phyloP scores from a whole-genome alignment of 2,797 vertebrate genomes.

The Eutrigla gurnardus region DNA sequence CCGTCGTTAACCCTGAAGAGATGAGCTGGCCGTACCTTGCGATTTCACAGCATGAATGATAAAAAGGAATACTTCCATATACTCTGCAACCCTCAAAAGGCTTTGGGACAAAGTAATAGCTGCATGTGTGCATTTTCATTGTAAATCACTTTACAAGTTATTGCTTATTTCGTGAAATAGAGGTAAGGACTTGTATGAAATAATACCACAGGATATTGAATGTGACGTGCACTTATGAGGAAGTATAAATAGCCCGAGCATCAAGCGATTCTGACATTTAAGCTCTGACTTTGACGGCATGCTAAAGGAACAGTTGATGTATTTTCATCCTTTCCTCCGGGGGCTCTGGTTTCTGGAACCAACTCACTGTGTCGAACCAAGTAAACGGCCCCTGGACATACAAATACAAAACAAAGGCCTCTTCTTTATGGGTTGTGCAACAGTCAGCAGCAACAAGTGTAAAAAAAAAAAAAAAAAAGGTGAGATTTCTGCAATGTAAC shows the following conservation, averaged over 20 bases:
- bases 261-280: conserved; percentile 18
- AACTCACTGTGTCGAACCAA: neutral
- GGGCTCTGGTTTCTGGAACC: neutral
- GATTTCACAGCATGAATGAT: conserved; percentile 76
- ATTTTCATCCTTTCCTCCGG: neutral
- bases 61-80: conserved; percentile 19
- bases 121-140: conserved; percentile 44
- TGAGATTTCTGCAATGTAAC: conserved; percentile 24
- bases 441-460: conserved; percentile 61
- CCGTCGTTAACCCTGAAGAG: conserved; percentile 48
- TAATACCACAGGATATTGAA: conserved; percentile 45
- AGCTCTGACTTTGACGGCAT: conserved; percentile 12
- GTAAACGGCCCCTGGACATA: conserved; percentile 4
- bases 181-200: conserved; percentile 56
- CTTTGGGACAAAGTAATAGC: conserved; percentile 45
- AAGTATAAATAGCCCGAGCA: conserved; percentile 53
- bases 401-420: conserved; percentile 28
- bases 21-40: conserved; percentile 49
- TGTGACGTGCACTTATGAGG: conserved; percentile 25
- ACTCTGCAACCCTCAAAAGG: conserved; percentile 17
- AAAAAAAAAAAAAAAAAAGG: conserved; percentile 33
- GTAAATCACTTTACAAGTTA: conserved; percentile 27
- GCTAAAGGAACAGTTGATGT: conserved; percentile 13
- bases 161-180: conserved; percentile 36
- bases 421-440: conserved; percentile 49